phyloP scores from a whole-genome alignment of 2,888 invertebrate species.

The Augiades crinisus region DNA sequence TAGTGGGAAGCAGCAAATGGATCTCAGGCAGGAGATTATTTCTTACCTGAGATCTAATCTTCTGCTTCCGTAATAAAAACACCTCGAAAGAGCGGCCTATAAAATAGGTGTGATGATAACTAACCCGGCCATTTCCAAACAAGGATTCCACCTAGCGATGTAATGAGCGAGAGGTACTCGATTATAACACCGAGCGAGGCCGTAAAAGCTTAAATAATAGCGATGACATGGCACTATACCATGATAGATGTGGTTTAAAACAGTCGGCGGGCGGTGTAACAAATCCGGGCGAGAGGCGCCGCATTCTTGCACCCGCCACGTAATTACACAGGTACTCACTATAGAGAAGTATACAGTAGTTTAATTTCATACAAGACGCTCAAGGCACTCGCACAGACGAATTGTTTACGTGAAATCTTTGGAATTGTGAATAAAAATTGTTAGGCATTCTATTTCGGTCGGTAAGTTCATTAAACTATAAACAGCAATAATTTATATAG shows the following conservation, averaged over 20 bases:
- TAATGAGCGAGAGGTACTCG: neutral
- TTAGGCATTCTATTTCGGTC: no score
- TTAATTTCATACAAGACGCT: slow-evolving; percentile 9
- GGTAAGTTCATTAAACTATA: neutral
- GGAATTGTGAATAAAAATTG: no score
- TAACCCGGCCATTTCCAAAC: neutral
- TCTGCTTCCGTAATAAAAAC: neutral
- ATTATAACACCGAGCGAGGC: neutral
- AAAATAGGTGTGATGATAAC: neutral
- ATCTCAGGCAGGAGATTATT: no score
- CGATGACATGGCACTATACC: slow-evolving; percentile 22
- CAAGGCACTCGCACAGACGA: neutral
- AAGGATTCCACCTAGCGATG: neutral
- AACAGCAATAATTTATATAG: neutral
- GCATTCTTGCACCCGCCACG: slow-evolving; percentile 19
- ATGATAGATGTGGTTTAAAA: slow-evolving; percentile 23
- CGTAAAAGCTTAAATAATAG: slow-evolving; percentile 12
- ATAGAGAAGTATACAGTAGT: slow-evolving; percentile 17
- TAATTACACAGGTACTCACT: slow-evolving; percentile 15
- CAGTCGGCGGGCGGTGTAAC: slow-evolving; percentile 20
- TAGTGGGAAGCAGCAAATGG: neutral
- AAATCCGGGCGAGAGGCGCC: slow-evolving; percentile 19
- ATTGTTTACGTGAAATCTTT: no score
- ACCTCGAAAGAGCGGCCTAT: neutral
- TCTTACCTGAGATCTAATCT: neutral